These are phyloP conservation scores for Antitype chi DNA, from an alignment of 2,888 invertebrate genomes.

Conservation along the genomic window DNA sequence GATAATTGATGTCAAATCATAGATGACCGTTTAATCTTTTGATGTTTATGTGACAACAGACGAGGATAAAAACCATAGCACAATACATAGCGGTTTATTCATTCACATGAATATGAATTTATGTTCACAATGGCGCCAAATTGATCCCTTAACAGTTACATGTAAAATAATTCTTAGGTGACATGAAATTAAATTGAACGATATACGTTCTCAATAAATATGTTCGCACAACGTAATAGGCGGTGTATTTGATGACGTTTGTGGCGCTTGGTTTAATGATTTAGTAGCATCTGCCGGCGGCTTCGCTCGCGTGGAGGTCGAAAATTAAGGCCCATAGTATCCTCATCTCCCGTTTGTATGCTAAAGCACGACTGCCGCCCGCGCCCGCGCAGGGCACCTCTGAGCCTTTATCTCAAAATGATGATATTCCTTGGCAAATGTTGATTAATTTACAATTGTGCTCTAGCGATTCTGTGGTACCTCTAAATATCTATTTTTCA, in stretches of 20 bases:
- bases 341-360: no score
- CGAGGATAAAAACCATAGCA: slow-evolving; percentile 64
- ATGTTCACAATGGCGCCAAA: slow-evolving; percentile 61
- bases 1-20: slow-evolving; percentile 40
- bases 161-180: slow-evolving; percentile 58
- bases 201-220: slow-evolving; percentile 47
- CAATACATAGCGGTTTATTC: slow-evolving; percentile 57
- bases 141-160: slow-evolving; percentile 63
- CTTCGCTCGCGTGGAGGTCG: no score
- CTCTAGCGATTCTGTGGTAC: no score
- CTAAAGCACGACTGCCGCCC: no score
- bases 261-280: neutral
- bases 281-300: no score
- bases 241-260: slow-evolving; percentile 43
- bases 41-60: slow-evolving; percentile 62
- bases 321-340: no score
- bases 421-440: no score
- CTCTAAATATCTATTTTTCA: no score
- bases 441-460: no score
- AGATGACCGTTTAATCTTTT: slow-evolving; percentile 44
- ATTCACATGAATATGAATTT: slow-evolving; percentile 64
- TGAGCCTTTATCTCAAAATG: no score
- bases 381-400: no score
- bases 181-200: slow-evolving; percentile 55
- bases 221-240: slow-evolving; percentile 30